phyloP scores from a whole-genome alignment of 2,888 invertebrate genomes.

The Diadegma fenestrale region DNA sequence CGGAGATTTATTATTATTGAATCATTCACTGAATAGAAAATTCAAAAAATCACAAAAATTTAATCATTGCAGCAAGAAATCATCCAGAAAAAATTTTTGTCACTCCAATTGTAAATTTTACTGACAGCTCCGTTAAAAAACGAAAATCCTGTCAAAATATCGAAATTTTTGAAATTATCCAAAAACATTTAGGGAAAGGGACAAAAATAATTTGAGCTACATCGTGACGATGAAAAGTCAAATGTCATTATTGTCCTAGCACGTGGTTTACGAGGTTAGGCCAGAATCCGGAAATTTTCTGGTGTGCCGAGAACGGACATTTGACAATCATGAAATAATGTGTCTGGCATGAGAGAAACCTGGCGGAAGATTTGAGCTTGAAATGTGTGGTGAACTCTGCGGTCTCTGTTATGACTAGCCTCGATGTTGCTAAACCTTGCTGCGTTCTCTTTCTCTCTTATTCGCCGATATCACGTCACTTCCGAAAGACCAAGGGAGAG shows the following conservation, averaged over 20 bases:
- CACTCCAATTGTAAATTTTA: too few species aligned
- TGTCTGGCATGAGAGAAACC: constrained; percentile 70
- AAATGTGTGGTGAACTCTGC: constrained; percentile 82
- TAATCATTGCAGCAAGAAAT: too few species aligned
- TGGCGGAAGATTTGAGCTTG: constrained; percentile 77
- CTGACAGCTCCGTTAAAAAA: too few species aligned
- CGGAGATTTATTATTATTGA: not conserved
- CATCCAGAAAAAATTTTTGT: too few species aligned
- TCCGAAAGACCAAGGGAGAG: constrained; percentile 22
- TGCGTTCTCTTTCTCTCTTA: constrained; percentile 62
- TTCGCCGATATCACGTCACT: constrained; percentile 35
- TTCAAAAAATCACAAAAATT: too few species aligned
- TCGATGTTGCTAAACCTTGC: constrained; percentile 58
- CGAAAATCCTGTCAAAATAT: too few species aligned
- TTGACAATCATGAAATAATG: constrained; percentile 84
- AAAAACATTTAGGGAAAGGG: too few species aligned
- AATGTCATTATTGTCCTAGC: not conserved
- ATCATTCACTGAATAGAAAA: too few species aligned
- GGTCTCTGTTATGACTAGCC: constrained; percentile 80
- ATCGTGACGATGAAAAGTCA: not conserved
- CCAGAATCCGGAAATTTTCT: constrained; percentile 51
- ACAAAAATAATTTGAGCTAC: not conserved
- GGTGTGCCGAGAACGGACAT: constrained; percentile 41
- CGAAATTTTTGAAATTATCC: too few species aligned
- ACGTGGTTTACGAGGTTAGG: not conserved